Evolutionary conservation across 2,888 invertebrate species (phyloP).

Genomic region (Trichogramma dendrolimi): DNA sequence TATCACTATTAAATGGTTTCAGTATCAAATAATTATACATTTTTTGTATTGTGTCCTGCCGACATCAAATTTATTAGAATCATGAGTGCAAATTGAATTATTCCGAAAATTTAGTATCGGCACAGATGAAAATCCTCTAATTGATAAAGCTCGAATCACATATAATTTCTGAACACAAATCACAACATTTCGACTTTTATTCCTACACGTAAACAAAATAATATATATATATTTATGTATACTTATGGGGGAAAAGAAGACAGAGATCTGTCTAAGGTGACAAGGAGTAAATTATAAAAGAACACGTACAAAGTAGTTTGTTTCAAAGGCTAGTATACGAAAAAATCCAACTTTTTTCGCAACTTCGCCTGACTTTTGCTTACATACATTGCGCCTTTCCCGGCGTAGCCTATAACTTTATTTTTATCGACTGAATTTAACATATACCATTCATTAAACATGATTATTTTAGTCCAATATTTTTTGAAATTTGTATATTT

Average conservation of each 20-base stretch:
- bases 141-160: not conserved
- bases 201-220: constrained; percentile 6
- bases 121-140: not conserved
- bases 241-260: not conserved
- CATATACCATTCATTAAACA: constrained; percentile 11
- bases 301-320: constrained; percentile 24
- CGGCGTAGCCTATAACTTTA: constrained; percentile 23
- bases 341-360: not conserved
- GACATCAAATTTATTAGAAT: too few relatives aligned
- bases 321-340: not conserved
- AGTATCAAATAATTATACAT: too few relatives aligned
- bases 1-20: too few relatives aligned
- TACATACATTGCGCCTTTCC: constrained; percentile 30
- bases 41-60: too few relatives aligned
- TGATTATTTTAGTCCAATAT: too few relatives aligned
- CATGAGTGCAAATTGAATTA: too few relatives aligned
- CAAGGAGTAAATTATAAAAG: constrained; percentile 20
- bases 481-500: too few relatives aligned
- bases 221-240: not conserved
- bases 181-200: constrained; percentile 7
- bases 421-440: not conserved
- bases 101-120: too few relatives aligned
- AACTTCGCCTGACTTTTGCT: constrained; percentile 7
- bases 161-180: constrained; percentile 2
- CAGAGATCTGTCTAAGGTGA: constrained; percentile 8